phyloP scores from a whole-genome alignment of 2,797 vertebrate genomes.

The Lacerta viridis region DNA sequence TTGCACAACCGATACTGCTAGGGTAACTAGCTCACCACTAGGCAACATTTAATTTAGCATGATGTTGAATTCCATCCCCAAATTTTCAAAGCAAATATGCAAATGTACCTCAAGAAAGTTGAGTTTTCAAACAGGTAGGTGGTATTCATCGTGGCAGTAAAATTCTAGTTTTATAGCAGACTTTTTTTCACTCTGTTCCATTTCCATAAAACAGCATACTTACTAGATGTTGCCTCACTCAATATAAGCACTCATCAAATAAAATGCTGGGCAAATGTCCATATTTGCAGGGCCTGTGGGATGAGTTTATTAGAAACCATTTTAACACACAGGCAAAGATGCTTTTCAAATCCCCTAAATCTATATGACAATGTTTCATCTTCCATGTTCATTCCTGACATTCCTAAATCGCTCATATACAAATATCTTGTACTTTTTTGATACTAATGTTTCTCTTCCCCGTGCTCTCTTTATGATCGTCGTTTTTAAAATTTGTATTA shows the following conservation, averaged over 20 bases:
- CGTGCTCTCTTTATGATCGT: accelerated
- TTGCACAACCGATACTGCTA: no score
- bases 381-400: background rate
- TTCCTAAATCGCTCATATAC: background rate
- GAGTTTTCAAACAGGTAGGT: background rate
- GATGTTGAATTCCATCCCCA: no score
- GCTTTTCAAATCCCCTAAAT: conserved; percentile 16
- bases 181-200: no score
- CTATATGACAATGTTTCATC: background rate
- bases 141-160: background rate
- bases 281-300: conserved; percentile 8
- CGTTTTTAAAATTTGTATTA: background rate
- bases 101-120: background rate
- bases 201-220: background rate
- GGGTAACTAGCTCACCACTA: no score
- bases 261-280: background rate
- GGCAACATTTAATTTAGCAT: no score
- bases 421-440: background rate
- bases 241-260: background rate
- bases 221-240: background rate
- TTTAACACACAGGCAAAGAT: conserved; percentile 40
- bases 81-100: no score
- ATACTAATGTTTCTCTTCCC: background rate
- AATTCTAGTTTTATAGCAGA: conserved; percentile 8
- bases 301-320: background rate